A percentile compares a stretch with the other conserved stretches of the same genome.
These are phyloP conservation scores for Chaetogeoica ovagalla DNA, from an alignment of 2,888 invertebrate genomes.

Conservation along the genomic window DNA sequence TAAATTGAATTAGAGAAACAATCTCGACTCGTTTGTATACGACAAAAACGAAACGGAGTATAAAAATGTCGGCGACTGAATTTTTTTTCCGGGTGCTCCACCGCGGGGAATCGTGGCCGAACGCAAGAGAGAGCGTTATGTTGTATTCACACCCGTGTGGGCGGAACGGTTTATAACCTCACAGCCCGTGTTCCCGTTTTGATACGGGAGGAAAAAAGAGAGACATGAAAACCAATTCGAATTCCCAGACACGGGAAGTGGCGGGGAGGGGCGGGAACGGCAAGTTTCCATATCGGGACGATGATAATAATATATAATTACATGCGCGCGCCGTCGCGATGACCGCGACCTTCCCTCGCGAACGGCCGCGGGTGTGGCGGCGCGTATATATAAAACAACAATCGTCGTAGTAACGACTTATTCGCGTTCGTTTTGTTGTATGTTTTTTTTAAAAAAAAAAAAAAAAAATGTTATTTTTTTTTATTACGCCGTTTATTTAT, in stretches of 20 bases:
- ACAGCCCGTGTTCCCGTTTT: not conserved
- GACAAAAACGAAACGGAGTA: too few relatives aligned
- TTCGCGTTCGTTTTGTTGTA: not conserved
- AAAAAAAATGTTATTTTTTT: conserved; percentile 22
- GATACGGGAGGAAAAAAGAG: conserved; percentile 20
- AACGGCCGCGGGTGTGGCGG: conserved; percentile 40
- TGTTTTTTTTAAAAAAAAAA: not conserved
- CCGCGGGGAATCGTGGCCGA: not conserved
- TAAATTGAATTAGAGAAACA: too few relatives aligned
- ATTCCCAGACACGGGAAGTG: conserved; percentile 5
- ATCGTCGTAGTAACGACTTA: too few relatives aligned
- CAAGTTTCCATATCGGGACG: conserved; percentile 51
- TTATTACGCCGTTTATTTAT: not conserved
- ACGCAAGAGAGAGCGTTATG: not conserved
- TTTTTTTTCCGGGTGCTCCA: too few relatives aligned
- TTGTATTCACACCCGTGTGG: conserved; percentile 31
- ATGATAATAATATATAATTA: too few relatives aligned
- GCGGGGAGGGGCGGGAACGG: conserved; percentile 2
- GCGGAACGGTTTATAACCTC: not conserved
- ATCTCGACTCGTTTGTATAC: too few relatives aligned
- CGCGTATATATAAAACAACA: too few relatives aligned
- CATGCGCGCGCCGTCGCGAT: not conserved
- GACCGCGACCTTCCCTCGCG: conserved; percentile 38
- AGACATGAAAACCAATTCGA: conserved; percentile 39
- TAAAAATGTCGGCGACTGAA: too few relatives aligned